These are phyloP conservation scores for Limonius californicus DNA, from an alignment of 1,140 invertebrate genomes.

Conservation along the genomic window DNA sequence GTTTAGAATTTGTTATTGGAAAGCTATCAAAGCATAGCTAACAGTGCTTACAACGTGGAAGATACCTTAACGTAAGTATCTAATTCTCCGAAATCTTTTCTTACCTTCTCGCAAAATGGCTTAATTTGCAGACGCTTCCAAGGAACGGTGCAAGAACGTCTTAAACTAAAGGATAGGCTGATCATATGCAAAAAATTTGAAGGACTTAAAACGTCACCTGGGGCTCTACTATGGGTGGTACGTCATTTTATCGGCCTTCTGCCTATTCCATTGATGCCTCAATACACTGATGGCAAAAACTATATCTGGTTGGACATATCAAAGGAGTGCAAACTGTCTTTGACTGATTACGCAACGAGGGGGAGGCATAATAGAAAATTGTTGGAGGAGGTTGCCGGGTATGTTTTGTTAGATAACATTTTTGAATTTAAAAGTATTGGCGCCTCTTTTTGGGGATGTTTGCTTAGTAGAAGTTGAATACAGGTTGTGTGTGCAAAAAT, in stretches of 20 bases:
- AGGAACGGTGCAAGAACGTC: slow-evolving; percentile 13
- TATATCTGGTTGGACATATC: slow-evolving; percentile 12
- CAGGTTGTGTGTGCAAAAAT: too few relatives aligned
- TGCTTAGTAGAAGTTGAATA: too few relatives aligned
- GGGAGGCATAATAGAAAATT: too few relatives aligned
- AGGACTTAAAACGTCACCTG: neutral
- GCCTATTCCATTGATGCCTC: slow-evolving; percentile 11
- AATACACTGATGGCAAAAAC: neutral
- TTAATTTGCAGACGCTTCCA: slow-evolving; percentile 12
- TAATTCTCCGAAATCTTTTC: too few relatives aligned
- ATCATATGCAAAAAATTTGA: slow-evolving; percentile 6
- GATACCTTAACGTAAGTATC: neutral
- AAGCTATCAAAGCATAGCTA: neutral
- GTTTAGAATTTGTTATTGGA: neutral
- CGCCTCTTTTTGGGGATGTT: too few relatives aligned
- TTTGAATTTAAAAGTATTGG: too few relatives aligned
- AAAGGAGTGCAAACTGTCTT: slow-evolving; percentile 1
- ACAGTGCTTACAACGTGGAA: neutral
- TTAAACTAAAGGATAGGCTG: slow-evolving; percentile 8
- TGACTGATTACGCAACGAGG: neutral
- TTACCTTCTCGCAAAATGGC: too few relatives aligned
- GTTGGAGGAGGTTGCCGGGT: too few relatives aligned
- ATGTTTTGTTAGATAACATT: too few relatives aligned
- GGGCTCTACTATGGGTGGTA: slow-evolving; percentile 14
- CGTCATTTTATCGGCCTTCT: slow-evolving; percentile 18